Evolutionary conservation across 2,797 vertebrate genomes (phyloP).

Genomic region (Melanogrammus aeglefinus): DNA sequence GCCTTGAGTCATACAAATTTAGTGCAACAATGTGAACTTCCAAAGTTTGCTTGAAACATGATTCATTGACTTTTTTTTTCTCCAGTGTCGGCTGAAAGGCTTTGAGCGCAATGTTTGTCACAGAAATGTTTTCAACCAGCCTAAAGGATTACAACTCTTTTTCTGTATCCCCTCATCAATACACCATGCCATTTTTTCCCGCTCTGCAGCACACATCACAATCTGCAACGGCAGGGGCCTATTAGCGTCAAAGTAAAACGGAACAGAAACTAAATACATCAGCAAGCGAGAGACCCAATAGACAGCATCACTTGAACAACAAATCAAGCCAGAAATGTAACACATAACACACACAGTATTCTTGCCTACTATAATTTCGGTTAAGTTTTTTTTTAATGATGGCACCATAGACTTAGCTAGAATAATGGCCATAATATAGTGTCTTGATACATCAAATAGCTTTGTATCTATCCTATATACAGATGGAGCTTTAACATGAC

Average conservation of each 20-base stretch:
- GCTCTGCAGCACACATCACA: conserved; percentile 73
- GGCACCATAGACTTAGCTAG: conserved; percentile 77
- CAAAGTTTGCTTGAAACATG: conserved; percentile 85
- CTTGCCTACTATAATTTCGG: conserved; percentile 74
- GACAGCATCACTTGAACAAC: conserved; percentile 79
- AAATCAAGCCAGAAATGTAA: conserved; percentile 78
- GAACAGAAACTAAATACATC: conserved; percentile 67
- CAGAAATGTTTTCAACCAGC: conserved; percentile 76
- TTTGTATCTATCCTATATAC: conserved; percentile 80
- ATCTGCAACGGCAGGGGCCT: conserved; percentile 74
- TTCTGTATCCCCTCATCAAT: conserved; percentile 42
- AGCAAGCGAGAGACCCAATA: conserved; percentile 76
- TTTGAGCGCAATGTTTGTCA: conserved; percentile 74
- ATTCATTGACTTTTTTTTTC: conserved; percentile 62
- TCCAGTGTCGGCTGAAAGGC: conserved; percentile 79
- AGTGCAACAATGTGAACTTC: conserved; percentile 97
- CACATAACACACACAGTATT: conserved; percentile 79
- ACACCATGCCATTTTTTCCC: conserved; percentile 78
- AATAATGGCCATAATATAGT: conserved; percentile 77
- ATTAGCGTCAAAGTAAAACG: conserved; percentile 63
- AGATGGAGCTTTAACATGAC: conserved; percentile 77
- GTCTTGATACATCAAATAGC: conserved; percentile 76
- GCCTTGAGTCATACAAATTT: conserved; percentile 94
- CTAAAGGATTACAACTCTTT: conserved; percentile 69
- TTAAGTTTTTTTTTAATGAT: conserved; percentile 69